Evolutionary conservation across 30 jellyfish, hydroid and myxozoan species (phyloP).

Genomic region (Cassiopea xamachana): DNA sequence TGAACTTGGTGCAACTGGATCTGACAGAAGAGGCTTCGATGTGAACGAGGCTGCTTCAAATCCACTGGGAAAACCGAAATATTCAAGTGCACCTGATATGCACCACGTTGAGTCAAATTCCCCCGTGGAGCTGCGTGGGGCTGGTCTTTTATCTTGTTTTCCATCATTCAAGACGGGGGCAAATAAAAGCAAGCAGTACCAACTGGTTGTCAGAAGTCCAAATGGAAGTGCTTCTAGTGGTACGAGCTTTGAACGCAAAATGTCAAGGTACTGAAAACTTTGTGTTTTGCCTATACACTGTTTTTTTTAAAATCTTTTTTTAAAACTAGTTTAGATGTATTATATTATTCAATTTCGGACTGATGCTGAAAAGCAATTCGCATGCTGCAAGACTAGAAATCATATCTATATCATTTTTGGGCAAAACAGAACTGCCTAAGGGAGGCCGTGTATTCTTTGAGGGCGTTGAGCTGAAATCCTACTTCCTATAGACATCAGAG

Average conservation of each 20-base stretch:
- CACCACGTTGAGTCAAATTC: conserved; percentile 38
- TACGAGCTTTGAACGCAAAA: neutral
- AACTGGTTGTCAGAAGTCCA: conserved; percentile 74
- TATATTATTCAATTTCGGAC: too few relatives aligned
- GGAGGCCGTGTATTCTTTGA: too few relatives aligned
- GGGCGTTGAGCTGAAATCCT: too few relatives aligned
- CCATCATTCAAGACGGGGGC: conserved; percentile 95
- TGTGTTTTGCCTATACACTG: too few relatives aligned
- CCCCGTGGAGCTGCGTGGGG: conserved; percentile 75
- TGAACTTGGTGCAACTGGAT: neutral
- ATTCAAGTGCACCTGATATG: conserved; percentile 50
- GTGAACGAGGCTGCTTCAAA: conserved; percentile 21
- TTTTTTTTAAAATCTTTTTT: too few relatives aligned
- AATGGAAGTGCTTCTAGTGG: conserved; percentile 15
- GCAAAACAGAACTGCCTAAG: too few relatives aligned
- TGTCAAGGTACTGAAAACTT: conserved; percentile 23
- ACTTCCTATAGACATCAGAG: too few relatives aligned
- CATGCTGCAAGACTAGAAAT: too few relatives aligned
- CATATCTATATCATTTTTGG: too few relatives aligned
- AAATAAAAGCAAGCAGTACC: conserved; percentile 76
- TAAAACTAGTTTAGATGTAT: too few relatives aligned
- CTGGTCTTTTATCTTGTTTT: conserved; percentile 79
- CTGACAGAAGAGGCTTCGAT: conserved; percentile 18
- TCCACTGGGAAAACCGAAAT: conserved; percentile 16
- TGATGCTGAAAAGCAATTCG: too few relatives aligned